These are phyloP conservation scores for Sturnira hondurensis DNA, from an alignment of 2,113 vertebrate genomes.

Conservation along the genomic window DNA sequence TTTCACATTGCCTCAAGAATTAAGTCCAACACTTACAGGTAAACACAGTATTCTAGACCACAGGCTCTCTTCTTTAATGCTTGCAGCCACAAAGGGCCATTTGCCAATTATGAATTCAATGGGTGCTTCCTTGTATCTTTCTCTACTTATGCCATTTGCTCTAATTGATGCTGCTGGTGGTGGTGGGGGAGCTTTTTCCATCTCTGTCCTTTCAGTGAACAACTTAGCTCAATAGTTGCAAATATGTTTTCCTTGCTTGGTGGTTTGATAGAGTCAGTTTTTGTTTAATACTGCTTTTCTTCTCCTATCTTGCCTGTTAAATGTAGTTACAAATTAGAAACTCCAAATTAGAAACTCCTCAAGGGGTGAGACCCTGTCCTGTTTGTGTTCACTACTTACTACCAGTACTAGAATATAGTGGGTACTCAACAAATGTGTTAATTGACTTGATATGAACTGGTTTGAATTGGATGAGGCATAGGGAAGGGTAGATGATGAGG, in stretches of 20 bases:
- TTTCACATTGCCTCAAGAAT: not conserved
- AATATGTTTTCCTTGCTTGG: not conserved
- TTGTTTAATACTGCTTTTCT: not conserved
- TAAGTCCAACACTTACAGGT: not conserved
- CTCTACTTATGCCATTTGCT: not conserved
- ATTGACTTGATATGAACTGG: not conserved
- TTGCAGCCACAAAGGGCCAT: not conserved
- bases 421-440: not conserved
- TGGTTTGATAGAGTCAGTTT: conserved; percentile 18
- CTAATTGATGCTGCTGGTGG: not conserved
- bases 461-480: not conserved
- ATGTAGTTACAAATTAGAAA: not conserved
- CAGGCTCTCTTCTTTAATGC: not conserved
- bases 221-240: not conserved
- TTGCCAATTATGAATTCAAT: not conserved
- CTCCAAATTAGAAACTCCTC: not conserved
- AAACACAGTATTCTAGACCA: not conserved
- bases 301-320: not conserved
- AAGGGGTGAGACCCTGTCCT: not conserved
- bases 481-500: not conserved
- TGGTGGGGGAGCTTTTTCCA: not conserved
- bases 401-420: not conserved
- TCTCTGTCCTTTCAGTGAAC: not conserved
- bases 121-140: not conserved
- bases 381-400: not conserved